Percentiles rank a stretch among this genome's conserved stretches.
Conservation (phyloP, 1,140 invertebrate genomes). For the Kradibia gibbosae region DNA sequence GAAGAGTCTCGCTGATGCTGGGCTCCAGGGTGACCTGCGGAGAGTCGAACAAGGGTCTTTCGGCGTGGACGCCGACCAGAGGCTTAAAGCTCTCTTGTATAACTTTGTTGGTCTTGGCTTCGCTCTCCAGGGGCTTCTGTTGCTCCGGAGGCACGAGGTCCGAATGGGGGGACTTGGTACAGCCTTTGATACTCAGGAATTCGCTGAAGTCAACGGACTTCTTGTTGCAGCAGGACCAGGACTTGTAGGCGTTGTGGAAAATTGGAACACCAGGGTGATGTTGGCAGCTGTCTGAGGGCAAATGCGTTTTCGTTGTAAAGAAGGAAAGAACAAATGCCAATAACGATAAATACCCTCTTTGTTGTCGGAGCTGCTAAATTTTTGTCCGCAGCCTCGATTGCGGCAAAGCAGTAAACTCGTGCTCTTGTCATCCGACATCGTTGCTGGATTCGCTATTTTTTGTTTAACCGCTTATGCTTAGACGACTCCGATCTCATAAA, state of each 20-base stretch:
- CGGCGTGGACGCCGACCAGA: conserved; percentile 69
- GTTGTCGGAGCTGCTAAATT: conserved; percentile 85
- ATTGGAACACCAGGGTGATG: conserved; percentile 94
- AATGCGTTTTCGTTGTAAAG: conserved; percentile 19
- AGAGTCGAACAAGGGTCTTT: conserved; percentile 81
- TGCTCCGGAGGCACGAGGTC: conserved; percentile 90
- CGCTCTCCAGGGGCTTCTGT: conserved; percentile 76
- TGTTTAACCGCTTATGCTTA: no score
- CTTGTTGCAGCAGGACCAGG: conserved; percentile 99
- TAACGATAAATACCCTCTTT: conserved; percentile 77
- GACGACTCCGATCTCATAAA: no score
- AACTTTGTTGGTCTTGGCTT: conserved; percentile 75
- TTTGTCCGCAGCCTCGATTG: conserved; percentile 92
- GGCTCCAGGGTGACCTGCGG: conserved; percentile 74
- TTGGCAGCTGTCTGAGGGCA: conserved; percentile 83
- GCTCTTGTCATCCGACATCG: conserved; percentile 53
- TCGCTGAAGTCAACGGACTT: conserved; percentile 97
- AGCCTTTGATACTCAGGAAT: conserved; percentile 95
- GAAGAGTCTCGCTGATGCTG: conserved; percentile 75
- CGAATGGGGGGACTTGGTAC: conserved; percentile 85
- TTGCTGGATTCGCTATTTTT: not conserved
- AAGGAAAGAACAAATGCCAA: conserved; percentile 11
- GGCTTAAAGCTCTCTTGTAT: conserved; percentile 74
- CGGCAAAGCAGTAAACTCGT: conserved; percentile 79
- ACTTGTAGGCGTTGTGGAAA: conserved; percentile 99